phyloP scores from a whole-genome alignment of 1,140 invertebrate species.

The Phymorhynchus buccinoides region DNA sequence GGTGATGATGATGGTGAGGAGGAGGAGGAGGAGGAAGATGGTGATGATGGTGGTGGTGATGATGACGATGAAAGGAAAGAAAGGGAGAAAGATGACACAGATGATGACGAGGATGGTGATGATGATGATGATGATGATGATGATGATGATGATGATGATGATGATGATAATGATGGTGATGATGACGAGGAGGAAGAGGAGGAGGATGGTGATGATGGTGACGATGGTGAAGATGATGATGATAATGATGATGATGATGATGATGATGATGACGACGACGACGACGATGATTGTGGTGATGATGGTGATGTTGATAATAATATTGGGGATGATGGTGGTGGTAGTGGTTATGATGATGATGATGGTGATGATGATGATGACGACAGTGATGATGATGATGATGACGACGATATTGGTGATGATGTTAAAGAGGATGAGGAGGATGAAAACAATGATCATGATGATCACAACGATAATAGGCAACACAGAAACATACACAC shows the following conservation, averaged over 20 bases:
- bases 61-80: not conserved
- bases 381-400: not conserved
- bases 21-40: too few species aligned
- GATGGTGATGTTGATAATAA: too few species aligned
- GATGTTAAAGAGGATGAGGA: not conserved
- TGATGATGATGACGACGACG: not conserved
- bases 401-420: not conserved
- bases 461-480: not conserved
- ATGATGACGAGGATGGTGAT: constrained; percentile 13
- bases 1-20: too few species aligned
- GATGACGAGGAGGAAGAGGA: not conserved
- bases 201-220: not conserved
- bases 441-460: not conserved
- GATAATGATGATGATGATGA: constrained; percentile 15
- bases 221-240: not conserved
- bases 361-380: not conserved
- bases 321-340: too few species aligned
- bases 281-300: not conserved
- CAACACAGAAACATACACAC: too few species aligned
- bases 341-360: too few species aligned
- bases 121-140: constrained; percentile 8
- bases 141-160: constrained; percentile 11
- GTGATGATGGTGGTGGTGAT: too few species aligned
- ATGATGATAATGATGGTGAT: not conserved
- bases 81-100: not conserved